These are phyloP conservation scores for Papilio aristodemus DNA, from an alignment of 1,140 invertebrate genomes.

Conservation along the genomic window DNA sequence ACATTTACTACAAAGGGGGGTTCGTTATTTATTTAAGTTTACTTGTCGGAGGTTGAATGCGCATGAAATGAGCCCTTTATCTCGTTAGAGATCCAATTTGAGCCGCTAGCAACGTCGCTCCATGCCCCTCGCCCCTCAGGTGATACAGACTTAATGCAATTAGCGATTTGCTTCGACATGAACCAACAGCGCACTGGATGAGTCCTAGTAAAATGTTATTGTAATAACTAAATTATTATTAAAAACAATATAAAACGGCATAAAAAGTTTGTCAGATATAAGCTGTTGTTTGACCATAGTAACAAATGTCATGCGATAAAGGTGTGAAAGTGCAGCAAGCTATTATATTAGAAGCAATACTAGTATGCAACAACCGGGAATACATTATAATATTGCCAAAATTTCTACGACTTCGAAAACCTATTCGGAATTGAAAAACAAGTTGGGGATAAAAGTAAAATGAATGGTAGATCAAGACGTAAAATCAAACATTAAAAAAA, in stretches of 20 bases:
- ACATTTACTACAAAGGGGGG: constrained; percentile 18
- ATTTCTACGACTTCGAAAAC: too few species aligned
- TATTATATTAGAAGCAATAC: too few species aligned
- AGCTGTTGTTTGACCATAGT: neutral
- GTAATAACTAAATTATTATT: constrained; percentile 5
- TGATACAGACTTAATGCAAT: constrained; percentile 74
- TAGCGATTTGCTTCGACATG: constrained; percentile 54
- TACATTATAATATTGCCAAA: too few species aligned
- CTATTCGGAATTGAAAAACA: too few species aligned
- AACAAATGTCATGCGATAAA: neutral
- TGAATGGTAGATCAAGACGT: too few species aligned
- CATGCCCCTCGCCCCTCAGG: constrained; percentile 47
- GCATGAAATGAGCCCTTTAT: constrained; percentile 68
- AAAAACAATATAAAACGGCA: neutral
- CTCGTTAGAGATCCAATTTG: constrained; percentile 73
- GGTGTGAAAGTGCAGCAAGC: constrained; percentile 22
- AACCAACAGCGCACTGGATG: constrained; percentile 40
- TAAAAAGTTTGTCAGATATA: too few species aligned
- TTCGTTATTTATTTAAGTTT: constrained; percentile 36
- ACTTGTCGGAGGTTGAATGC: constrained; percentile 45
- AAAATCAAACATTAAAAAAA: too few species aligned
- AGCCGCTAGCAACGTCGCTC: constrained; percentile 50
- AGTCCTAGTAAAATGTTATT: neutral
- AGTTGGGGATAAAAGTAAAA: too few species aligned
- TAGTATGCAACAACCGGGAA: too few species aligned